phyloP scores from a whole-genome alignment of 2,113 vertebrate species.

The Festucalex cinctus region DNA sequence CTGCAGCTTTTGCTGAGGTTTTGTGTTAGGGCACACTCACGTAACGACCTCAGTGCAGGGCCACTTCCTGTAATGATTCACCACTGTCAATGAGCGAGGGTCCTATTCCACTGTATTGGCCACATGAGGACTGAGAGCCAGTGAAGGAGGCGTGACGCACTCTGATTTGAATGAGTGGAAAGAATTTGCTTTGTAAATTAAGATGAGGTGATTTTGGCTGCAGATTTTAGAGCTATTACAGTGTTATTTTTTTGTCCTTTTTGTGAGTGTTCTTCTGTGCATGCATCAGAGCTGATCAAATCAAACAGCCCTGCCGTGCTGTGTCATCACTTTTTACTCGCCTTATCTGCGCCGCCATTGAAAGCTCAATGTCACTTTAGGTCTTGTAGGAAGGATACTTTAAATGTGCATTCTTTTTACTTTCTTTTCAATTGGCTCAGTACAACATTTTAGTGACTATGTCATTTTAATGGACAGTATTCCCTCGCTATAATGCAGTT shows the following conservation, averaged over 20 bases:
- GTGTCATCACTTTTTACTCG: not conserved
- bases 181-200: slow-evolving; percentile 23
- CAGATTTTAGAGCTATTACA: slow-evolving; percentile 11
- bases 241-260: slow-evolving; percentile 7
- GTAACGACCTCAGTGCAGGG: not conserved
- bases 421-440: not conserved
- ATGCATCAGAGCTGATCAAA: slow-evolving; percentile 4
- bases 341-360: not conserved
- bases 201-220: not conserved
- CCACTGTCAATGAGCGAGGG: slow-evolving; percentile 15
- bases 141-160: slow-evolving; percentile 3
- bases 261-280: not conserved
- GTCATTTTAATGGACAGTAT: not conserved
- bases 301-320: not conserved
- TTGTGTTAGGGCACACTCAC: not conserved
- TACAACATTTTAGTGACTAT: not conserved
- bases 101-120: slow-evolving; percentile 24
- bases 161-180: slow-evolving; percentile 34
- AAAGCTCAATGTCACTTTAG: not conserved
- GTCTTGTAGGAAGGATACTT: not conserved
- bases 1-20: not conserved
- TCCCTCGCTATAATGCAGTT: too few species aligned
- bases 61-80: slow-evolving; percentile 27
- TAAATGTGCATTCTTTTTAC: not conserved
- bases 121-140: slow-evolving; percentile 9